Base-by-base conservation (phyloP, 2,113 vertebrate species). In the Equus quagga region DNA sequence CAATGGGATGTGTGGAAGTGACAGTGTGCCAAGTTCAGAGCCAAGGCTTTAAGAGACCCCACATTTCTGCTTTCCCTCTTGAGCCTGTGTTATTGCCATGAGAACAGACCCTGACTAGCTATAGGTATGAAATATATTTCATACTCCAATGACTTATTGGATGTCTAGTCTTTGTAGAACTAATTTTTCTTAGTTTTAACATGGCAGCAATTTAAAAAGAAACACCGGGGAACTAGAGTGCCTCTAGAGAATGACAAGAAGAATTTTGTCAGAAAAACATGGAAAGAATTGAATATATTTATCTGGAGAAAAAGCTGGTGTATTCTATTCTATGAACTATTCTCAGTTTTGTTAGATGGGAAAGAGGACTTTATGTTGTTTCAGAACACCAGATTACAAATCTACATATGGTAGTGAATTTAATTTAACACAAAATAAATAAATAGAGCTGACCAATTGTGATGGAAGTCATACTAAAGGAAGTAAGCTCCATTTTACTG, bases 151-250 rank as follows among this genome's bases (percentile, higher is more conserved):
- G 70, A 85, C 46, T 91, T 36, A 44, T 11, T 64, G n/a, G n/a
- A 76, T 46, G 36, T 87, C 75, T 36, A 58, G 56, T 73, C 19
- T 49, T 62, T 54, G 21, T 62, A 41, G 44, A 86, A 92, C 89
- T 95, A 12, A 54, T 64, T 73, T n/a, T 93, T 60, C 19, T 60
- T 93, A 26, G 54, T 91, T 95, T 67, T 86, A 80, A 86, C 64
- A 91, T 28, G 28, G 10, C 33, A 80, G 33, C 33, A 84, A 64
- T 73, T 67, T 75, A 88, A 65, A 73, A 65, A 88, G 46, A 58
- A 85, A 56, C 64, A 84, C 31, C 26, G 8, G 36, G 24, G 41
- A 85, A 60, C 44, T 31, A 80, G 13, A 87, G 46, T 80, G 23
- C 28, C 33, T 92, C 28, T 44, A 73, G 58, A 92, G 11, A 80